Evolutionary conservation across 1,140 invertebrate genomes (phyloP), one percentile per base, ranked within the genome.

Genomic region (Goniozus legneri): DNA sequence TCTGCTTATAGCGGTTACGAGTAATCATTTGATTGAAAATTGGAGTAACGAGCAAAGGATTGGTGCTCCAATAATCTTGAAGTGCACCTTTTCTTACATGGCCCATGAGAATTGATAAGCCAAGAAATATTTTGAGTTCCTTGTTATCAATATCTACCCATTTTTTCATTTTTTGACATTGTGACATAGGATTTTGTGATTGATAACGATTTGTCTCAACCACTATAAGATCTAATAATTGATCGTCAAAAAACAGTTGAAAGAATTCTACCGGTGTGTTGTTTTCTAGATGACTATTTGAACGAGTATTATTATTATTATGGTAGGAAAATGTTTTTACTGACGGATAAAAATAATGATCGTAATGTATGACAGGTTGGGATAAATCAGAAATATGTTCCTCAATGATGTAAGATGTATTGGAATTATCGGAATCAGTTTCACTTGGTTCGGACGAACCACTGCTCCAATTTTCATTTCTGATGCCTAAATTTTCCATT

Each of bases 41-140:
- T 18, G 56, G 58, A 30, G 55, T 63, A 12, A 14, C 22, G n/a
- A 66, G 18, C 3, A 64, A 16, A 14, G 45, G 8, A 43, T 64
- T 47, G 19, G 7, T 56, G 15, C 27, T 45, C 60, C 65, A 65
- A 54, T 65, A 65, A 30, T 53, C 50, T 40, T 47, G 18, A n/a
- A 47, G 24, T 19, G 32, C 14, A 24, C 44, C 39, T 47, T 52
- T 52, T 30, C 13, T 35, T n/a, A 38, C 21, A 41, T 45, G 32
- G 35, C 42, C 43, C 32, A 50, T 41, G 30, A 27, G 20, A 33
- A 50, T 45, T 3, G 32, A 45, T 38, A 50, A 19, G 20, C 2
- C 30, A 35, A 47, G 13, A 40, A 47, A 47, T 33, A 19, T 39
- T 14, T 30, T 18, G 22, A 47, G 31, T 33, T 47, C 30, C 10